phyloP scores from a whole-genome alignment of 1,140 invertebrate genomes.

The Dendrolimus punctatus region DNA sequence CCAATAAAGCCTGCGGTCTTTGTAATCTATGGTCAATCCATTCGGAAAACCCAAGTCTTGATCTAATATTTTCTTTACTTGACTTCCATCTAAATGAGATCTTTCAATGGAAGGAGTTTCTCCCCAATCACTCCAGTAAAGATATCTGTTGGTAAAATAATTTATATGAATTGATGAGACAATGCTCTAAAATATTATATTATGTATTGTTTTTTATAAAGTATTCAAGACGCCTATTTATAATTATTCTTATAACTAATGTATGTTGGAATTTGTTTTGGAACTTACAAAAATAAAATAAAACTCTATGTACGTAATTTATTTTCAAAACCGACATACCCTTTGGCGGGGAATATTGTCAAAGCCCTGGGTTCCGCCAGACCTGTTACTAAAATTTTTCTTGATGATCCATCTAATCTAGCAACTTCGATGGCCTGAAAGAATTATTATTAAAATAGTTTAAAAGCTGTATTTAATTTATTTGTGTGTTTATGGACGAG shows the following conservation, averaged over 20 bases:
- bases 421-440: conserved; percentile 83
- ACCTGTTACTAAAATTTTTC: conserved; percentile 80
- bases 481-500: no score
- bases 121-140: conserved; percentile 96
- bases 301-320: neutral
- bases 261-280: neutral
- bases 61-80: conserved; percentile 81
- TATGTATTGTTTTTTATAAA: neutral
- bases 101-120: conserved; percentile 87
- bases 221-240: neutral
- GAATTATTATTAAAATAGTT: conserved; percentile 1
- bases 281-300: neutral
- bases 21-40: conserved; percentile 91
- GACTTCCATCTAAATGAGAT: conserved; percentile 86
- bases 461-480: neutral
- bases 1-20: conserved; percentile 87
- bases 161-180: neutral
- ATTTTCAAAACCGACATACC: conserved; percentile 62
- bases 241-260: no score
- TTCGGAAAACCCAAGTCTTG: conserved; percentile 91
- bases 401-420: conserved; percentile 82
- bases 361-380: conserved; percentile 85
- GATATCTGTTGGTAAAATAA: conserved; percentile 69
- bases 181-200: neutral
- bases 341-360: conserved; percentile 83